A percentile compares a stretch with the other conserved stretches of the same genome.
These are phyloP conservation scores for Poeciliopsis turneri DNA, from an alignment of 2,797 vertebrate species.

Conservation along the genomic window DNA sequence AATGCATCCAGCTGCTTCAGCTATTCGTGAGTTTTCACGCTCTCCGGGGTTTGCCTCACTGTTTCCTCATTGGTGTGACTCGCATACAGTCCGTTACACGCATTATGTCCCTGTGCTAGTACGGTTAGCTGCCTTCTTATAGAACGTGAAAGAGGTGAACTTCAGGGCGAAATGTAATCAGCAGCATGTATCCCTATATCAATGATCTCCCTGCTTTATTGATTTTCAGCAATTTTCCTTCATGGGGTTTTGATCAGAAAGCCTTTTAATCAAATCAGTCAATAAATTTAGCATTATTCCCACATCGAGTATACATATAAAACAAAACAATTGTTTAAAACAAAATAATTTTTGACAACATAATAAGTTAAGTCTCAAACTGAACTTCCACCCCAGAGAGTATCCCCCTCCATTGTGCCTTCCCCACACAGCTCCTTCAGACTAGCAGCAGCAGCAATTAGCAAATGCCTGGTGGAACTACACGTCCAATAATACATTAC, in stretches of 20 bases:
- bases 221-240: slow-evolving; percentile 11
- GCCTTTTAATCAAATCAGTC: background rate
- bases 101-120: slow-evolving; percentile 5
- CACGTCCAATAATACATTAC: no score
- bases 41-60: background rate
- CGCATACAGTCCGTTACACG: slow-evolving; percentile 24
- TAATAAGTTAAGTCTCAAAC: no score
- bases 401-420: no score
- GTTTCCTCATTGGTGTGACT: background rate
- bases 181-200: background rate
- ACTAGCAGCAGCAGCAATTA: no score
- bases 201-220: slow-evolving; percentile 55
- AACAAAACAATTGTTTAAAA: no score
- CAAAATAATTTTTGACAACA: no score
- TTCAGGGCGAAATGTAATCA: slow-evolving; percentile 32
- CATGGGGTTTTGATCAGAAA: slow-evolving; percentile 1
- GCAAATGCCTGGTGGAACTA: no score
- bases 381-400: no score
- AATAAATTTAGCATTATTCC: background rate
- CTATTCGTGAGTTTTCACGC: slow-evolving; percentile 77
- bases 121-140: slow-evolving; percentile 48
- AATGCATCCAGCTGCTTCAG: slow-evolving; percentile 73
- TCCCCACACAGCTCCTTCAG: no score
- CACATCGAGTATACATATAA: slow-evolving; percentile 16
- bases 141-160: background rate